Evolutionary conservation across 2,113 vertebrate species (phyloP).

Genomic region (Albula glossodonta): DNA sequence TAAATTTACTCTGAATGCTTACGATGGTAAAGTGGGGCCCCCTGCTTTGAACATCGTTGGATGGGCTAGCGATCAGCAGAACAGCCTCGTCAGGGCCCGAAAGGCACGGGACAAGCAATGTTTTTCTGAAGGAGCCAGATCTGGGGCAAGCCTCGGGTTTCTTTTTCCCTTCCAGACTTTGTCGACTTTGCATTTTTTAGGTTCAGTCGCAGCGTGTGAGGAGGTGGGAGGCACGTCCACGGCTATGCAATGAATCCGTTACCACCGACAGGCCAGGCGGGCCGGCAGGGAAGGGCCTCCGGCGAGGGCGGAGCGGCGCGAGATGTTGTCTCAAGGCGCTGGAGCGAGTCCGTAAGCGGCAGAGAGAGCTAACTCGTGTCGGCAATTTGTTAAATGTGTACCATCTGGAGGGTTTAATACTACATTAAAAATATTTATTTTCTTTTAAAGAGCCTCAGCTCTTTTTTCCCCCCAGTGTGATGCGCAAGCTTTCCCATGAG

Average conservation of each 20-base stretch:
- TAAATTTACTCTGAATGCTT: neutral
- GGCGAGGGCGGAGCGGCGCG: neutral
- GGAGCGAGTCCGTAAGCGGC: neutral
- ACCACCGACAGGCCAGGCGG: neutral
- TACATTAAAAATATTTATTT: neutral
- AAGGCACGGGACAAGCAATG: neutral
- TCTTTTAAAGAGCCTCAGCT: neutral
- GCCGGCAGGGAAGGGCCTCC: neutral
- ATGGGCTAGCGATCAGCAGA: neutral
- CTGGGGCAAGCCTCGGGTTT: neutral
- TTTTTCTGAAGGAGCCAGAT: neutral
- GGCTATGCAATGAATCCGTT: neutral
- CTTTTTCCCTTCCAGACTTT: neutral
- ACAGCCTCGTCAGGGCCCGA: neutral
- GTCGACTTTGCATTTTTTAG: neutral
- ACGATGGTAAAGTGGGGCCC: neutral
- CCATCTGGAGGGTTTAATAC: conserved; percentile 1
- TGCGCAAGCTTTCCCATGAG: neutral
- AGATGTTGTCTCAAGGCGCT: neutral
- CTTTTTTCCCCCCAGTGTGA: neutral
- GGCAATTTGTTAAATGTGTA: neutral
- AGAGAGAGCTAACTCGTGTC: neutral
- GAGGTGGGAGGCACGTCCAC: neutral
- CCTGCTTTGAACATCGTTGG: conserved; percentile 10
- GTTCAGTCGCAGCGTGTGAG: neutral